These are phyloP conservation scores for Rotaria sp. DNA, from an alignment of 2,888 invertebrate species.

Conservation along the genomic window DNA sequence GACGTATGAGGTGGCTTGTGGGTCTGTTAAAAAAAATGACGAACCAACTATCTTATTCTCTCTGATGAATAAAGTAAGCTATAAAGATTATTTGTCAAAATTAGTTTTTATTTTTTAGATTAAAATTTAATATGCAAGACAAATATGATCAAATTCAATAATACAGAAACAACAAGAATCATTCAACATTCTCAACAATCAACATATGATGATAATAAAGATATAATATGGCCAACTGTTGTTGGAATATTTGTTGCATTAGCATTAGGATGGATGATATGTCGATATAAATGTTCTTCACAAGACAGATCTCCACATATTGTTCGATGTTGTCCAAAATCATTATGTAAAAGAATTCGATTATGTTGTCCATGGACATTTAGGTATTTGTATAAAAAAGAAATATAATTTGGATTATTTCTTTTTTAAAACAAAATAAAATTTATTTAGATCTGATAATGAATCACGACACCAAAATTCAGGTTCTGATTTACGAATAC, in stretches of 20 bases:
- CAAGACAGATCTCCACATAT: slow-evolving; percentile 21
- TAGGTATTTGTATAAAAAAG: not conserved
- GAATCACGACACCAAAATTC: not conserved
- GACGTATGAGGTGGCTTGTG: too few relatives aligned
- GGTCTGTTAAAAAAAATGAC: not conserved
- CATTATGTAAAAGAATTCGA: not conserved
- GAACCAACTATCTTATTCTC: not conserved
- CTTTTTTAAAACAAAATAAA: not conserved
- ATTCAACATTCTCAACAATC: not conserved
- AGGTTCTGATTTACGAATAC: not conserved
- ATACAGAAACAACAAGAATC: not conserved
- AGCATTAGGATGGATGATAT: slow-evolving; percentile 23
- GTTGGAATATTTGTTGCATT: slow-evolving; percentile 20
- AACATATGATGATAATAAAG: slow-evolving; percentile 4
- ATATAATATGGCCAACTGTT: slow-evolving; percentile 3
- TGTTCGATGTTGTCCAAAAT: slow-evolving; percentile 5
- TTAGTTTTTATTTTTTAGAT: not conserved
- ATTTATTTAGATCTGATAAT: not conserved
- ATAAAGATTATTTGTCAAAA: not conserved
- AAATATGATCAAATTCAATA: not conserved
- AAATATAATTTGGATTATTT: not conserved
- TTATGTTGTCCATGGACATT: not conserved
- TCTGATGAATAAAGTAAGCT: not conserved
- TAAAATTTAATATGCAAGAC: not conserved
- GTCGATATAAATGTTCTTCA: slow-evolving; percentile 16